phyloP scores from a whole-genome alignment of 2,113 vertebrate genomes.

The Setophaga kirtlandii region DNA sequence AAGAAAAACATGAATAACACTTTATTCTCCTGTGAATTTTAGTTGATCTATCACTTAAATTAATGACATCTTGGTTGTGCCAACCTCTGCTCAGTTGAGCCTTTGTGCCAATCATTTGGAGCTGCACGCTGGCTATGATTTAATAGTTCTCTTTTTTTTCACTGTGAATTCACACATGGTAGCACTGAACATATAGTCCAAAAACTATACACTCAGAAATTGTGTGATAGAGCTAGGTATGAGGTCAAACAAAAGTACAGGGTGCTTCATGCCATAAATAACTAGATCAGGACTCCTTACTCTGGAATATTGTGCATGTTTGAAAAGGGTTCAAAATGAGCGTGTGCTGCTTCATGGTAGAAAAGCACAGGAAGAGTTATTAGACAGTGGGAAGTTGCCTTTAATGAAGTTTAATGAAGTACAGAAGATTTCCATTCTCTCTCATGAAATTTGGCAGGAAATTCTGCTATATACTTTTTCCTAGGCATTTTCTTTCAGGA shows the following conservation, averaged over 20 bases:
- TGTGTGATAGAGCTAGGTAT: not conserved
- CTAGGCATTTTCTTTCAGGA: not conserved
- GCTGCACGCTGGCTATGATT: rapidly evolving
- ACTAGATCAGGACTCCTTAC: not conserved
- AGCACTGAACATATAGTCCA: not conserved
- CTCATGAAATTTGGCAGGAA: not conserved
- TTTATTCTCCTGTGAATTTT: not conserved
- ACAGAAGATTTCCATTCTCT: not conserved
- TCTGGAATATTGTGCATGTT: not conserved
- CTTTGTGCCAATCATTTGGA: not conserved
- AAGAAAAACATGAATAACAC: not conserved
- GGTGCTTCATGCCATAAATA: not conserved
- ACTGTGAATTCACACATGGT: not conserved
- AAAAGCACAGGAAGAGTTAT: not conserved
- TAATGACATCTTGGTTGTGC: not conserved
- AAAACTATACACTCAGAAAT: not conserved
- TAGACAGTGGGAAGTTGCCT: not conserved
- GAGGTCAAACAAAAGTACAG: not conserved
- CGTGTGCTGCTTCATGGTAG: not conserved
- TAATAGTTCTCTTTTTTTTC: not conserved
- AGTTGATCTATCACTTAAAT: not conserved
- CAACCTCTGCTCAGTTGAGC: not conserved
- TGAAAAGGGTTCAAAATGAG: not conserved
- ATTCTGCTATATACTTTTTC: not conserved
- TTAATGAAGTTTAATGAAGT: not conserved